These are phyloP conservation scores for Dysidea cf. avara DNA, from an alignment of 37 sponge, comb jelly and placozoan species.

Conservation along the genomic window DNA sequence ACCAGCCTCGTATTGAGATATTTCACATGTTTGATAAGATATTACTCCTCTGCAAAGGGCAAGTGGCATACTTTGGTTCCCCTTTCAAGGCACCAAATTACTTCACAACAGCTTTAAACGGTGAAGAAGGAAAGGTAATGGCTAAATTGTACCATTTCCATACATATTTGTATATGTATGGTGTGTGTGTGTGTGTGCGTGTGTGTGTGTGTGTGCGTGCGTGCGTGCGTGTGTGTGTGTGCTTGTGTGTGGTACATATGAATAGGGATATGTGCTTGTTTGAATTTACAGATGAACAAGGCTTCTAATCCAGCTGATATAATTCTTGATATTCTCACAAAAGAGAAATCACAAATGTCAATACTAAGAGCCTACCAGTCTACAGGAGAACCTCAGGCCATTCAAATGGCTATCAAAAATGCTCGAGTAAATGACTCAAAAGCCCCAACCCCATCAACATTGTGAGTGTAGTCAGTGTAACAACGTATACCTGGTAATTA, in stretches of 20 bases:
- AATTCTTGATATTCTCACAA: constrained; percentile 69
- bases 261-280: not conserved
- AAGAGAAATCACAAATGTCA: constrained; percentile 40
- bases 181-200: constrained; percentile 15
- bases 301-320: constrained; percentile 35
- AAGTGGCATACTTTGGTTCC: constrained; percentile 89
- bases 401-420: constrained; percentile 27
- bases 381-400: constrained; percentile 36
- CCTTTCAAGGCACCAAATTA: constrained; percentile 69
- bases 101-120: constrained; percentile 44
- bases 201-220: not conserved
- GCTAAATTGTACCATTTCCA: too few relatives aligned
- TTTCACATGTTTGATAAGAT: constrained; percentile 94
- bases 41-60: constrained; percentile 76
- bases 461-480: not conserved
- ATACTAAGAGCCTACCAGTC: constrained; percentile 52
- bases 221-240: constrained; percentile 4
- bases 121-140: not conserved
- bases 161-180: constrained; percentile 17
- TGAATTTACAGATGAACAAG: constrained; percentile 8
- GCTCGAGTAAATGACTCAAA: constrained; percentile 1
- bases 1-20: constrained; percentile 90
- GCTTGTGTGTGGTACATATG: not conserved
- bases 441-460: constrained; percentile 18
- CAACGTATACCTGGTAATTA: too few relatives aligned